phyloP scores from a whole-genome alignment of 2,113 vertebrate species.

The Ciconia stormi region DNA sequence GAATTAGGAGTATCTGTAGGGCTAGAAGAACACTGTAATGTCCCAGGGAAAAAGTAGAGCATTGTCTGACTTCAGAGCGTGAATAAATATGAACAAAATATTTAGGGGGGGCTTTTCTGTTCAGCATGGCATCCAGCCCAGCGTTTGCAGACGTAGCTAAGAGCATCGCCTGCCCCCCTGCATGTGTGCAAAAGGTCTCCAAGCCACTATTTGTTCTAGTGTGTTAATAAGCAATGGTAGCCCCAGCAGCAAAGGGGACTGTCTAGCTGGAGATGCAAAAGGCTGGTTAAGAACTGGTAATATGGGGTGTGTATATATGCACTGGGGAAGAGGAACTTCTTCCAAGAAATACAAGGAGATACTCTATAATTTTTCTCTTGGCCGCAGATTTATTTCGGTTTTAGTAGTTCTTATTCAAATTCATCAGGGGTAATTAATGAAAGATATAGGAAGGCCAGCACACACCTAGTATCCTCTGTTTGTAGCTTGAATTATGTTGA shows the following conservation, averaged over 20 bases:
- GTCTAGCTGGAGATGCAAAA: neutral
- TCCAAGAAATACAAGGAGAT: constrained; percentile 58
- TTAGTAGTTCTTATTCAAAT: constrained; percentile 75
- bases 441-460: constrained; percentile 50
- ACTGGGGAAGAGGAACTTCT: constrained; percentile 4
- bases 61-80: neutral
- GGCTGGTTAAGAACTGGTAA: constrained; percentile 24
- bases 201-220: neutral
- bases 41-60: neutral
- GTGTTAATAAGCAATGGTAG: neutral
- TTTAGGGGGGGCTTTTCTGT: neutral
- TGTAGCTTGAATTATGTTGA: constrained; percentile 76
- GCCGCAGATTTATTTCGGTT: constrained; percentile 68
- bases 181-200: neutral
- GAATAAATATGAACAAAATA: neutral
- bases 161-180: neutral
- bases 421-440: constrained; percentile 74
- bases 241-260: neutral
- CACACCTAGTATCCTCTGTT: constrained; percentile 56
- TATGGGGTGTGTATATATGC: neutral
- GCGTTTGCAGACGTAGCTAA: neutral
- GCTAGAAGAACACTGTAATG: neutral
- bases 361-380: constrained; percentile 48
- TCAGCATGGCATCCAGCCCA: neutral
- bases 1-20: neutral